Conservation (phyloP, 2,797 vertebrate genomes). For the Stomatorhinus walkeri region DNA sequence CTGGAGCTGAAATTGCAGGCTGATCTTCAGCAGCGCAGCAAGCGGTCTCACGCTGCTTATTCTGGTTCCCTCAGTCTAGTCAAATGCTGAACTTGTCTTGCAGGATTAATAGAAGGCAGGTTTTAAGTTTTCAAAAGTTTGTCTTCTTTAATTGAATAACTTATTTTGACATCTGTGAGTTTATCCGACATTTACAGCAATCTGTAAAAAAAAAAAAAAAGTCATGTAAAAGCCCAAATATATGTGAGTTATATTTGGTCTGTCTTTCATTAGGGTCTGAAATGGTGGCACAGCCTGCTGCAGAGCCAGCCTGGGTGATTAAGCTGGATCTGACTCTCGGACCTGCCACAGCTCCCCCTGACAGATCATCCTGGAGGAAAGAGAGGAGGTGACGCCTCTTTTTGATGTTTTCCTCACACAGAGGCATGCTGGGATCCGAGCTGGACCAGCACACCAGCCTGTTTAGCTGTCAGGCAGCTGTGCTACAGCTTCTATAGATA, state of each 20-base stretch:
- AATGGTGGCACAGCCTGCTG: background rate
- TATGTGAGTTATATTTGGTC: background rate
- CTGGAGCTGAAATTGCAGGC: background rate
- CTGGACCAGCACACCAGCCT: background rate
- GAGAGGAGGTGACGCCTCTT: background rate
- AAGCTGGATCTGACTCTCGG: background rate
- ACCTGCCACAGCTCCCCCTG: background rate
- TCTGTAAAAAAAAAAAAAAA: background rate
- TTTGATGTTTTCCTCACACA: background rate
- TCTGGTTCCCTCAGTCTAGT: background rate
- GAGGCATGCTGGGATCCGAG: background rate
- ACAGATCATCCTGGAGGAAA: background rate
- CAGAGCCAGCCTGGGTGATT: background rate
- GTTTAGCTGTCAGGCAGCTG: background rate
- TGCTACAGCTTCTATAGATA: background rate
- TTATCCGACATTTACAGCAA: background rate
- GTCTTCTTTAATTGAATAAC: background rate
- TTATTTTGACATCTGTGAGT: background rate
- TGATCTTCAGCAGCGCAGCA: background rate
- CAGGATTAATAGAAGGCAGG: background rate
- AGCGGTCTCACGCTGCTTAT: background rate
- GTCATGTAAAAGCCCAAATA: background rate
- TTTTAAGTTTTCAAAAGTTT: background rate
- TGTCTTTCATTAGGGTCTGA: background rate
- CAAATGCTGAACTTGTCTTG: background rate